Conservation (phyloP, 2,797 vertebrate genomes). For the Chaetodon trifasciatus region DNA sequence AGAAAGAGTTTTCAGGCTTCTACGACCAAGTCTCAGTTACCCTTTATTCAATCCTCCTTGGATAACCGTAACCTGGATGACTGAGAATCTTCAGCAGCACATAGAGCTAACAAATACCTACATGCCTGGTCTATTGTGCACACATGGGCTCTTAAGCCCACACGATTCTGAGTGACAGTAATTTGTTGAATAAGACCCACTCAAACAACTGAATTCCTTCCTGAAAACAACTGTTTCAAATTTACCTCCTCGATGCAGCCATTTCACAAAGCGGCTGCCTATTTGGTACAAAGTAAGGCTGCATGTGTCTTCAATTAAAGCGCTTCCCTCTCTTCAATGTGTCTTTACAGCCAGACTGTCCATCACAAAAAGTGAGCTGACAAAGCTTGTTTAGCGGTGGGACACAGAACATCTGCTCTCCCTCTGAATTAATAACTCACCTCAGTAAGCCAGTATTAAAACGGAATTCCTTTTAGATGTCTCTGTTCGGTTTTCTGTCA, state of each 20-base stretch:
- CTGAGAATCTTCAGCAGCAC: background rate
- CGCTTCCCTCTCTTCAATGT: background rate
- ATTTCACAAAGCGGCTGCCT: background rate
- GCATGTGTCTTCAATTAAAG: slow-evolving; percentile 8
- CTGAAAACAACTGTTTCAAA: slow-evolving; percentile 31
- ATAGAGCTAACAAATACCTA: slow-evolving; percentile 1
- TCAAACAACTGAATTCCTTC: slow-evolving; percentile 42
- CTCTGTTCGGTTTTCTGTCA: background rate
- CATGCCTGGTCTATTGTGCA: slow-evolving; percentile 1
- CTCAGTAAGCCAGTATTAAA: background rate
- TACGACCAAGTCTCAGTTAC: no score
- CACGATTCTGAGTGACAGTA: background rate
- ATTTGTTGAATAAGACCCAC: slow-evolving; percentile 33
- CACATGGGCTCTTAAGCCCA: background rate
- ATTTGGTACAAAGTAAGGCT: background rate
- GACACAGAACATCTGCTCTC: slow-evolving; percentile 6
- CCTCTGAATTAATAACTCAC: background rate
- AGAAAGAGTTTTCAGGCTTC: no score
- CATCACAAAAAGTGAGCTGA: background rate
- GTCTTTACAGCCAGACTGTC: background rate
- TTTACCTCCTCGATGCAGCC: slow-evolving; percentile 2
- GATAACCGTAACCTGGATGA: no score
- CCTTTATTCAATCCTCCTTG: no score
- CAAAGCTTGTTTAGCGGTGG: background rate
- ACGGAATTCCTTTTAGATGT: background rate